Base-by-base conservation (phyloP, 2,113 vertebrate species). In the Mugil cephalus region DNA sequence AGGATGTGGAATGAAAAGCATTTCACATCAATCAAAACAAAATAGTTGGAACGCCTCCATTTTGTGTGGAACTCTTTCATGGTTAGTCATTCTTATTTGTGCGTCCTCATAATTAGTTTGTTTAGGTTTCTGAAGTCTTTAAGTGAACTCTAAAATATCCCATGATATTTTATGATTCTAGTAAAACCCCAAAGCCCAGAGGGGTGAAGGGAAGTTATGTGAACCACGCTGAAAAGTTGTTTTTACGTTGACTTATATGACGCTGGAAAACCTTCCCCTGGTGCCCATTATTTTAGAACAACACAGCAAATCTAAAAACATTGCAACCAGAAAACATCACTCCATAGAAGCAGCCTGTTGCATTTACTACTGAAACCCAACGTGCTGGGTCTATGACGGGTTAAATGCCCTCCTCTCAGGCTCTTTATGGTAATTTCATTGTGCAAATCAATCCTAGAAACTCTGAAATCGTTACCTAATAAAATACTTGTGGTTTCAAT, bases 181-280 rank as follows among this genome's bases (percentile, higher is more conserved):
- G 77, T 68, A 81, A 88, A 87, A 64, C 14, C 45, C 1, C 36
- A 18, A 63, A 62, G 47, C 64, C 64, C 61, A 64, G 34, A 65
- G 19, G 17, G 45, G 43, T 21, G 45, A 66, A 45, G 45, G 17
- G 24, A 30, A 72, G 39, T 38, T 76, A 77, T 72, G 53, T 21
- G 35, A 80, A 83, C 74, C 50, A 73, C 68, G 43, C 17, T 64
- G 18, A 55, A 67, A 61, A 53, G 45, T 76, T 74, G 13, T 65
- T 79, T 69, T 72, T 80, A 45, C 39, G 14, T 50, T 68, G 21
- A 62, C 40, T 53, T 56, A 75, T 71, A 40, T 69, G 59, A 15
- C 36, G 35, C 40, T 52, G 48, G 58, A 60, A 64, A 72, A 50
- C 11, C 17, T 77, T n/a, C 46, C 18, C 45, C 11, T 17, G 13